These are phyloP conservation scores for Linepithema humile DNA, from an alignment of 1,140 invertebrate genomes.

Conservation along the genomic window DNA sequence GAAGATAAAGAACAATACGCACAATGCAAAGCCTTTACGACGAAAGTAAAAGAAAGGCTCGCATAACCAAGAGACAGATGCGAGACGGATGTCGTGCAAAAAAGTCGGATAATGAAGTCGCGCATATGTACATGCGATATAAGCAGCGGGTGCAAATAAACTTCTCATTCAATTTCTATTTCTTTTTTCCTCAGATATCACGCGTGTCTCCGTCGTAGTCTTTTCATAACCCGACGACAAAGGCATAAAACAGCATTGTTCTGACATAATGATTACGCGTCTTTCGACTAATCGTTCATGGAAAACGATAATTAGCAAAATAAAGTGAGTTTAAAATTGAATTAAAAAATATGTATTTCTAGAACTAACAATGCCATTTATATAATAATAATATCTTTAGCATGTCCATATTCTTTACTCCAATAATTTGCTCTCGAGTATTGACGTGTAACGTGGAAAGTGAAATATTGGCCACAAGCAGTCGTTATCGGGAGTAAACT, in stretches of 20 bases:
- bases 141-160: slow-evolving; percentile 21
- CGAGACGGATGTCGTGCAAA: background rate
- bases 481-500: slow-evolving; percentile 22
- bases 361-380: background rate
- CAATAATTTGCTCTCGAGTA: background rate
- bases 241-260: background rate
- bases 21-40: background rate
- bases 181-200: background rate
- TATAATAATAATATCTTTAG: background rate
- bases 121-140: background rate
- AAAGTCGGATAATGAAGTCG: slow-evolving; percentile 46
- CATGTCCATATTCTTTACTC: background rate
- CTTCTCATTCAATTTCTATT: slow-evolving; percentile 4
- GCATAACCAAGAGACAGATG: slow-evolving; percentile 7
- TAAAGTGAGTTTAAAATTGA: slow-evolving; percentile 60
- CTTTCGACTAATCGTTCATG: background rate
- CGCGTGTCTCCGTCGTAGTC: background rate
- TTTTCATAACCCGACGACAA: background rate
- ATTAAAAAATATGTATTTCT: background rate
- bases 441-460: background rate
- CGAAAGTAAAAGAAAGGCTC: background rate
- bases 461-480: slow-evolving; percentile 16
- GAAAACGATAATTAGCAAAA: slow-evolving; percentile 52
- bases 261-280: background rate
- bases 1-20: background rate